phyloP scores from a whole-genome alignment of 2,888 invertebrate genomes.

The Allacma fusca region DNA sequence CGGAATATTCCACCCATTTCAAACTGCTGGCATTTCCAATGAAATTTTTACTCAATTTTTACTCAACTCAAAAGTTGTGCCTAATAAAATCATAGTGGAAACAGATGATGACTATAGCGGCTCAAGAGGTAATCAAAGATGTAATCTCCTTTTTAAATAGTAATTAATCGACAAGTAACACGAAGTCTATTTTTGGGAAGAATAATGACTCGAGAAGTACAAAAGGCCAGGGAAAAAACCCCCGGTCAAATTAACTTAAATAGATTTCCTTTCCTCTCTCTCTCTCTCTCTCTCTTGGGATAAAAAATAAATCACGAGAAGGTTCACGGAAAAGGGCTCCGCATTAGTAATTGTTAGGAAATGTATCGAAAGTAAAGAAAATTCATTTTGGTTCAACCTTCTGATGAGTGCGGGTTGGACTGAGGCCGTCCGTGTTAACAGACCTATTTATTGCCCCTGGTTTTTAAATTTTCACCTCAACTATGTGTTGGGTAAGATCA shows the following conservation, averaged over 20 bases:
- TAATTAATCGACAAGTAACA: too few species aligned
- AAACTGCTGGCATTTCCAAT: too few species aligned
- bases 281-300: not conserved
- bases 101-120: too few species aligned
- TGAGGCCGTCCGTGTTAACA: conserved; percentile 39
- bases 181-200: not conserved
- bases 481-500: conserved; percentile 9
- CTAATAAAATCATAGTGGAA: too few species aligned
- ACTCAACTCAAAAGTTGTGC: too few species aligned
- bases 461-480: conserved; percentile 31
- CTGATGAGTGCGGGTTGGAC: conserved; percentile 37
- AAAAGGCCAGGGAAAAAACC: not conserved
- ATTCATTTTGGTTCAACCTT: conserved; percentile 15
- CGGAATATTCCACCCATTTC: too few species aligned
- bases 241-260: conserved; percentile 1
- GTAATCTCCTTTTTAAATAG: too few species aligned
- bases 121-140: too few species aligned
- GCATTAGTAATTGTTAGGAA: not conserved
- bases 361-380: not conserved
- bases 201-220: not conserved
- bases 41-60: too few species aligned
- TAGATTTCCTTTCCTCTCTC: not conserved
- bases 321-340: not conserved
- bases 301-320: conserved; percentile 9
- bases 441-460: conserved; percentile 41